Conservation (phyloP, 2,113 vertebrate species). For the Mesocricetus auratus region DNA sequence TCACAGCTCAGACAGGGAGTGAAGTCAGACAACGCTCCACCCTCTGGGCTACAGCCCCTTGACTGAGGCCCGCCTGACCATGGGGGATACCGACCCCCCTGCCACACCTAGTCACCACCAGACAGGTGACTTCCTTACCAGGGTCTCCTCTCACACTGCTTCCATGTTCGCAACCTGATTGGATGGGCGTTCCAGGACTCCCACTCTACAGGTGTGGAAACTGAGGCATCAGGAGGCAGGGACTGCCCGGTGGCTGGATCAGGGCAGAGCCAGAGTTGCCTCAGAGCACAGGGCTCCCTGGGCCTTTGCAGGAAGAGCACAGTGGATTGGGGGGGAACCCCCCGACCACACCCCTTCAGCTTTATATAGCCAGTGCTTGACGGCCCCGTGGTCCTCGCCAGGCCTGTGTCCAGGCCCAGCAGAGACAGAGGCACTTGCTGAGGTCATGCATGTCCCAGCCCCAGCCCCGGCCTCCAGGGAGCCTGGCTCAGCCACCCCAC, state of each 20-base stretch:
- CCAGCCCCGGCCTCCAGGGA: background rate
- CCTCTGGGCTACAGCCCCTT: background rate
- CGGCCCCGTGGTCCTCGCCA: background rate
- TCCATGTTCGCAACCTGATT: background rate
- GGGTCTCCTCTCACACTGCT: background rate
- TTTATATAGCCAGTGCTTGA: background rate
- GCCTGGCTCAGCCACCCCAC: conserved; percentile 7
- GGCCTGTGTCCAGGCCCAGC: background rate
- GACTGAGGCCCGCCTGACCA: accelerated
- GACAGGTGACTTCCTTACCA: background rate
- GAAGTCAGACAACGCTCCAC: background rate
- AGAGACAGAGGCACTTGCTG: background rate
- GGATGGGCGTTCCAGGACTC: background rate
- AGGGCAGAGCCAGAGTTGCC: background rate
- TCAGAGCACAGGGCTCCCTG: accelerated
- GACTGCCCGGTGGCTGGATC: background rate
- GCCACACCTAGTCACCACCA: accelerated
- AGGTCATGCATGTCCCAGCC: conserved; percentile 66
- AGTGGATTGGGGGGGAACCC: background rate
- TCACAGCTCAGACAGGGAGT: background rate
- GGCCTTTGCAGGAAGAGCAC: conserved; percentile 58
- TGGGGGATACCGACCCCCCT: background rate
- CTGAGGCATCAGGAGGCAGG: background rate
- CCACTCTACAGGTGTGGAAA: background rate
- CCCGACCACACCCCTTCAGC: background rate